Evolutionary conservation across 2,797 vertebrate species (phyloP), one percentile per base, ranked within the genome.

Genomic region (Smutsia gigantea): DNA sequence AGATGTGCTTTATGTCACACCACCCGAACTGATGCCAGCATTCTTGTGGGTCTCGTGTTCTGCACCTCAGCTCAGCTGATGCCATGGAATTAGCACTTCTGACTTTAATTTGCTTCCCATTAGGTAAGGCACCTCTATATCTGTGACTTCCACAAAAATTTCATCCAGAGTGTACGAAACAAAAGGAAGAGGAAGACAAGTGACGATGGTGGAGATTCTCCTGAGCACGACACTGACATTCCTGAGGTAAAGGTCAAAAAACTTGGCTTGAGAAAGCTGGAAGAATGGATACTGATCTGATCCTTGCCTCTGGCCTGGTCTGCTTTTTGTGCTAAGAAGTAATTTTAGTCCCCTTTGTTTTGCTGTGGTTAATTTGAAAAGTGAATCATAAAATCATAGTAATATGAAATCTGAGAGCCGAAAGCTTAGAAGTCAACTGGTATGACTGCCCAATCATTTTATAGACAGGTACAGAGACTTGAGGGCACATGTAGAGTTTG

Each of bases 81-180:
- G n/a, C 63, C 63, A 9, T 21, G 31, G 37, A 68, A 74, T 29
- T 72, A 37, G 87, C 82, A 34, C 21, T 57, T 95, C 68, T 98
- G 68, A 98, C 87, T 93, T 96, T 96, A 86, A 55, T 57, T 92
- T 95, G 11, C 91, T 82, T 97, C 78, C 87, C 92, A 89, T 9
- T 86, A 99, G 99, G 99, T 99, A 83, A 99, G 99, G 83, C 99
- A 99, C 96, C 99, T 99, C 71, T 99, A 99, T 97, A 99, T 99
- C 97, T 99, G 99, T 10, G 99, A 99, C 98, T 99, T 99, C 98
- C 99, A 99, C 96, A 99, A 99, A 99, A 99, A 99, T 97, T 99
- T 99, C 98, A 99, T 99, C 97, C 99, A 99, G 96, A 99, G 99
- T 2, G 99, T 99, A 82, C 99, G 99, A 95, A 99, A 99, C 98